Evolutionary conservation across 2,888 invertebrate species (phyloP).

Genomic region (Agrotis clavis): DNA sequence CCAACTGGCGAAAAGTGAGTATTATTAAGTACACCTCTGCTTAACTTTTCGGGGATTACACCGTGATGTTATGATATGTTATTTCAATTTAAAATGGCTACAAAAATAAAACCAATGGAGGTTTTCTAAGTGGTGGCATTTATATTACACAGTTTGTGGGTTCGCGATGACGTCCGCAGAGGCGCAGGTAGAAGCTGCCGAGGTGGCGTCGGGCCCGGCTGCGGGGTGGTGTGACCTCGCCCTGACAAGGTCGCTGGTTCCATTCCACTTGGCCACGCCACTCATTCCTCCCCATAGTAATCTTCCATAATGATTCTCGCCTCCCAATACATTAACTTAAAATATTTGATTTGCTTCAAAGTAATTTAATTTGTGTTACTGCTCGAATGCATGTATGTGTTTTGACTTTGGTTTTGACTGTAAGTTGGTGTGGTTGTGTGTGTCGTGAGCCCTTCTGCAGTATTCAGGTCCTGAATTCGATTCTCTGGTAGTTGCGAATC

Average conservation of each 20-base stretch:
- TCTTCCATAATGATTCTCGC: conserved; percentile 80
- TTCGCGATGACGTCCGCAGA: conserved; percentile 81
- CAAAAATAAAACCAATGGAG: conserved; percentile 24
- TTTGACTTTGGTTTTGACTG: neutral
- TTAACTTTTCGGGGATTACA: no score
- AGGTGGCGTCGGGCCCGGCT: conserved; percentile 68
- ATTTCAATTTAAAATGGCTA: neutral
- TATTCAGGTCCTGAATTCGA: neutral
- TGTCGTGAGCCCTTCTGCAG: neutral
- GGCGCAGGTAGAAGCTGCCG: conserved; percentile 80
- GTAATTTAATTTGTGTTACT: conserved; percentile 17
- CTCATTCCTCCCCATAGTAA: conserved; percentile 79
- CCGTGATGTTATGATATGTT: no score
- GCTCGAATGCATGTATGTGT: neutral
- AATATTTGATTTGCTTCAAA: conserved; percentile 47
- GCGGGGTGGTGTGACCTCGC: conserved; percentile 84
- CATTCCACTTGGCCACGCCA: conserved; percentile 83
- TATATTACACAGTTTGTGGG: conserved; percentile 65
- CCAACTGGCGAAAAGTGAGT: no score
- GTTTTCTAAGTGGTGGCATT: conserved; percentile 59
- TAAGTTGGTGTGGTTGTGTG: neutral
- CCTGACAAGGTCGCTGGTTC: conserved; percentile 86
- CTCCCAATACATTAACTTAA: conserved; percentile 64
- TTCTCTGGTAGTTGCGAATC: neutral
- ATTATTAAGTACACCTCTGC: no score